Evolutionary conservation across 2,888 invertebrate genomes (phyloP), one percentile per base, ranked within the genome.

Genomic region (Dromius quadrimaculatus): DNA sequence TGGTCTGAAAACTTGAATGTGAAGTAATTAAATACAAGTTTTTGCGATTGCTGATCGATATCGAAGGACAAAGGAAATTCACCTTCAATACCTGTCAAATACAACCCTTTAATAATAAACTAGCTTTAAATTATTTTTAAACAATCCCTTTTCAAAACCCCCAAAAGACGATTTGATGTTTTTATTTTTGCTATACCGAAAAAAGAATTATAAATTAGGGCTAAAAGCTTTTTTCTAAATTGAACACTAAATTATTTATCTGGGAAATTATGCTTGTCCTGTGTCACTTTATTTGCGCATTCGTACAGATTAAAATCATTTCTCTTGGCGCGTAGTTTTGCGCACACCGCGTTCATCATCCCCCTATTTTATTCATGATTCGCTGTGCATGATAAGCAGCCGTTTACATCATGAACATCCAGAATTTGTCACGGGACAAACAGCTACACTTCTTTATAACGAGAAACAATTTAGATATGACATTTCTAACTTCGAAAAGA

Each of bases 221-320:
- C 34, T 59, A 59, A 59, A 59, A 59, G 59, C 59, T 59, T 59
- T 59, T 59, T 59, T 59, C 36, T 36, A 59, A 59, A 36, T 54
- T 54, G 50, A 54, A 54, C 15, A 15, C 28, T 54, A 17, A 54
- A 54, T 28, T 54, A 54, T 54, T 54, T 54, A 54, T 23, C 23
- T 11, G 13, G n/a, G 9, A 54, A 54, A 54, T 54, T 54, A 54
- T 54, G 50, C 15, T n/a, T 15, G 41, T 41, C 41, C 41, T 41
- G 32, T 28, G 50, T 15, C 28, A 28, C 15, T 54, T 28, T 28
- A 54, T 54, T 54, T 54, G 50, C 5, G 28, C 50, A 54, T 54
- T 28, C 50, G 28, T 54, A 28, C 50, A 54, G 50, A 54, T 54
- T 54, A 54, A 54, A 54, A 54, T 54, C 50, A 54, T 54, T 54